Evolutionary conservation across 1,140 invertebrate genomes (phyloP), one percentile per base, ranked within the genome.

Genomic region (Parapsyche elsis): DNA sequence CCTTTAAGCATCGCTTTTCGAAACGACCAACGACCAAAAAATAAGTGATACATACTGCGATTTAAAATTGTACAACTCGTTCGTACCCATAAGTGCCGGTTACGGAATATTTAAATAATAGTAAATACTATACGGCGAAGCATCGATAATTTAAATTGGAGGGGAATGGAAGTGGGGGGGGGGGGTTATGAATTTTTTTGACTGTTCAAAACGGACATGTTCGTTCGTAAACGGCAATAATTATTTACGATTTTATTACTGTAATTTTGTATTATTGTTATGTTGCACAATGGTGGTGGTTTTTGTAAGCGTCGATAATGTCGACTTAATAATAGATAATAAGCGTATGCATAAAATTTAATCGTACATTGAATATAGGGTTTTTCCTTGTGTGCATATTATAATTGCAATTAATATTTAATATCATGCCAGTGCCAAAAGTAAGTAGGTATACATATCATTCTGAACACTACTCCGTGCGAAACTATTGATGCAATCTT

Each of bases 261-360:
- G 49, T 53, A 53, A 53, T 53, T 53, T 53, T 16, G 49, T 53
- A 53, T 53, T 12, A 53, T 53, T 53, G 49, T 53, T 53, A 53
- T 14, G 16, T 14, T 53, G 49, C 12, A 16, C 49, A 53, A 14
- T 53, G 2, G 49, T 53, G 30, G 30, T 53, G 16, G 12, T 53
- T 53, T 53, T 53, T 53, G 16, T 53, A 53, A 53, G 49, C 12
- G 49, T 53, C 49, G 49, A 53, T 53, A 53, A 53, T 53, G 49
- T 16, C 49, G 10, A 14, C 10, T 16, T 53, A 53, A 53, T 53
- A 53, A 53, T 16, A 53, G 2, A 53, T 53, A 38, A 38, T 38
- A 53, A 53, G 49, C 16, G 49, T 5, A 53, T 16, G 49, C 16
- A 16, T 53, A 53, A 53, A 53, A 53, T 53, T 2, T 16, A 14